Percentiles rank a stretch among this genome's conserved stretches.
These are phyloP conservation scores for Xanthostigma xanthostigma DNA, from an alignment of 2,888 invertebrate species.

Conservation along the genomic window DNA sequence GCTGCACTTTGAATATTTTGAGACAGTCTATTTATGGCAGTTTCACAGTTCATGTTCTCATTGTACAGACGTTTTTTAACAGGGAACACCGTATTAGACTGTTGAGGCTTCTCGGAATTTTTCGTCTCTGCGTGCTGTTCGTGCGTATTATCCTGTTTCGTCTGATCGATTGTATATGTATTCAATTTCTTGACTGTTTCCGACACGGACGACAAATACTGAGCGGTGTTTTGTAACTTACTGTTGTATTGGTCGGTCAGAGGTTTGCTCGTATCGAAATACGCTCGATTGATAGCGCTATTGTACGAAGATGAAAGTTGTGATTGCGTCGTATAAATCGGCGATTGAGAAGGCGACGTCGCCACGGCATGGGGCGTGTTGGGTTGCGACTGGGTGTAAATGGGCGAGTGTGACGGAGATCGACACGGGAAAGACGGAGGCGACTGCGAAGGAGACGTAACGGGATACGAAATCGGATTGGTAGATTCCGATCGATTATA, in stretches of 20 bases:
- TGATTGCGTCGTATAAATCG: slow-evolving; percentile 26
- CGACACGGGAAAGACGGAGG: slow-evolving; percentile 18
- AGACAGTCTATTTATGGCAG: not conserved
- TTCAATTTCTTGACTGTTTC: slow-evolving; percentile 22
- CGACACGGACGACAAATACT: slow-evolving; percentile 2
- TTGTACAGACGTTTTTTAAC: slow-evolving; percentile 48
- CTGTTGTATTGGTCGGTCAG: slow-evolving; percentile 27
- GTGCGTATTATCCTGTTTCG: slow-evolving; percentile 4
- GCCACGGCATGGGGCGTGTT: slow-evolving; percentile 13
- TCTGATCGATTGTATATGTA: not conserved
- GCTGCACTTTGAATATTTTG: too few species aligned
- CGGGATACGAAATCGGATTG: slow-evolving; percentile 17
- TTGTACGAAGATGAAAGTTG: slow-evolving; percentile 31
- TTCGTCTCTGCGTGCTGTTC: slow-evolving; percentile 6
- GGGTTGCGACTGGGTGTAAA: slow-evolving; percentile 14
- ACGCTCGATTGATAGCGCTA: slow-evolving; percentile 21
- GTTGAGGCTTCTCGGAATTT: slow-evolving; percentile 22
- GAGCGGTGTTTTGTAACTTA: too few species aligned
- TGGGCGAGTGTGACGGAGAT: slow-evolving; percentile 13
- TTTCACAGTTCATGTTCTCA: slow-evolving; percentile 22
- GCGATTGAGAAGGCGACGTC: slow-evolving; percentile 6
- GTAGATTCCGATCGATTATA: slow-evolving; percentile 20
- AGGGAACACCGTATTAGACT: slow-evolving; percentile 34
- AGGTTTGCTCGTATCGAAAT: slow-evolving; percentile 44
- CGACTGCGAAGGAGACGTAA: slow-evolving; percentile 17